Base-by-base conservation (phyloP, 1,140 invertebrate species). In the Nylanderia fulva region DNA sequence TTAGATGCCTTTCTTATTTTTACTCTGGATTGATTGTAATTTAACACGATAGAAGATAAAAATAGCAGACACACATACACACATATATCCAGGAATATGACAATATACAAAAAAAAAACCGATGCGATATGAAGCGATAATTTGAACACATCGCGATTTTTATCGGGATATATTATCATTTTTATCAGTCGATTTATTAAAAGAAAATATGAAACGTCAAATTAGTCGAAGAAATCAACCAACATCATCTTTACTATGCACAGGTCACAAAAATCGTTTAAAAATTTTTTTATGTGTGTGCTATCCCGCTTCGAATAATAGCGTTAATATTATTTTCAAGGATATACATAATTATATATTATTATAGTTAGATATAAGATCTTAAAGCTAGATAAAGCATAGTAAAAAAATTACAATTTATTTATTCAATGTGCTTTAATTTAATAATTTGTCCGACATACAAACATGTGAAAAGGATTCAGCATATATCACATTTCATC, bases 181-280 rank as follows among this genome's bases (percentile, higher is more conserved):
- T 74, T 75, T 61, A 75, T 75, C 69, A 60, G 29, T 56, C 18
- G n/a, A 54, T 56, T 82, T n/a, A 72, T 4, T 29, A 13, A 48
- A 48, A 60, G 15, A 69, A 83, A 54, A 54, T 39, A 52, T 24
- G 21, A 54, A n/a, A 56, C 52, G 6, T 56, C 54, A 42, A 27
- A 52, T 36, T 39, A 54, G 15, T 33, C 5, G 4, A 71, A 11
- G 13, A 18, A 11, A 71, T 71, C 29, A 58, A 21, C 54, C 36
- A 7, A 33, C 18, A 36, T 2, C 6, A 21, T 5, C 0, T 42
- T 42, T 2, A 13, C n/a, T 21, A 5, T 11, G 15, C 9, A 36
- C 11, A 18, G 15, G 29, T 69, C 1, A 27, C 0, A 2, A n/a
- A 82, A 27, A 4, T 24, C 21, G 9, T 6, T 52, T 68, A 4